phyloP scores from a whole-genome alignment of 2,888 invertebrate species.

The Agriotes lineatus region DNA sequence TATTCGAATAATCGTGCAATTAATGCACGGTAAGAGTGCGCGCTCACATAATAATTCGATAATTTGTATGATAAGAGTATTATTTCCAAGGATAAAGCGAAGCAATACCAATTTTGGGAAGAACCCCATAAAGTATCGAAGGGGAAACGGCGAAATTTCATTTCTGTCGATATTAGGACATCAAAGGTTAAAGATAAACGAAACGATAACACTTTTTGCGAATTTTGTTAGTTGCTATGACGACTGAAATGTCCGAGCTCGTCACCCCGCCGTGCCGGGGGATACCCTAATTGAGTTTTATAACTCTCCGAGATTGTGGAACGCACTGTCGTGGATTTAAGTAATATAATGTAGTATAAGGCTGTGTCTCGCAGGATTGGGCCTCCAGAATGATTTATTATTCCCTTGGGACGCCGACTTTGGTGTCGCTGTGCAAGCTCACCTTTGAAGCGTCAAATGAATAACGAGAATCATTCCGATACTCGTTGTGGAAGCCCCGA shows the following conservation, averaged over 20 bases:
- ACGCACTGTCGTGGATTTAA: constrained; percentile 47
- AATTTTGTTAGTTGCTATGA: constrained; percentile 41
- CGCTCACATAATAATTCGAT: too few relatives aligned
- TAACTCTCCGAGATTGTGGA: constrained; percentile 45
- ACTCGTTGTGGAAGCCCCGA: neutral
- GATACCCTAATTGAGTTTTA: constrained; percentile 47
- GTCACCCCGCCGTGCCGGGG: constrained; percentile 32
- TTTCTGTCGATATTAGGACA: constrained; percentile 16
- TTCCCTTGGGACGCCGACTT: constrained; percentile 24
- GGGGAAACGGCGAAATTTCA: too few relatives aligned
- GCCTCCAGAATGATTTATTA: constrained; percentile 43
- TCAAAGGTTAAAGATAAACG: constrained; percentile 34
- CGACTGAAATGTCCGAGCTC: constrained; percentile 42
- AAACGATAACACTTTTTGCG: constrained; percentile 37
- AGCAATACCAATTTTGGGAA: too few relatives aligned
- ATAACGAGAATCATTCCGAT: constrained; percentile 8
- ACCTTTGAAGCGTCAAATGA: constrained; percentile 5
- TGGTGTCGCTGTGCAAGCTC: constrained; percentile 8
- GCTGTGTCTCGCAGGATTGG: constrained; percentile 48
- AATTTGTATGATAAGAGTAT: too few relatives aligned
- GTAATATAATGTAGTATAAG: constrained; percentile 53
- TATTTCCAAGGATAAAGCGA: too few relatives aligned
- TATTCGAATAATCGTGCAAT: too few relatives aligned
- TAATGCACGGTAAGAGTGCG: too few relatives aligned
- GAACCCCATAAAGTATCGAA: too few relatives aligned